phyloP scores from a whole-genome alignment of 2,113 vertebrate genomes.

The Elachura formosa region DNA sequence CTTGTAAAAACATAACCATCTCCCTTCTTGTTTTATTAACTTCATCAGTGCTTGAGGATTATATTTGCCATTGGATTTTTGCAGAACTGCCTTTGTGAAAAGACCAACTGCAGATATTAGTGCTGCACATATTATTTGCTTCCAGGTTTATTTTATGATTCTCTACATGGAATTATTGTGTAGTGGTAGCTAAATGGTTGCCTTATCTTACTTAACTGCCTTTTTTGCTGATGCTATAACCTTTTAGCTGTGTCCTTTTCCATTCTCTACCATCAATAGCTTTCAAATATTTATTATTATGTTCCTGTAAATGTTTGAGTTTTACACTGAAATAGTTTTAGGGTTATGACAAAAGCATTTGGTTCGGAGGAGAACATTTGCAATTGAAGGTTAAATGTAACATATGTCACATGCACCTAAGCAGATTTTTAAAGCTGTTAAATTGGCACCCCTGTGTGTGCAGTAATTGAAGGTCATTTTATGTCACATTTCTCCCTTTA shows the following conservation, averaged over 20 bases:
- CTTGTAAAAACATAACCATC: not conserved
- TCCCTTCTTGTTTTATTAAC: not conserved
- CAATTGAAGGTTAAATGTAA: constrained; percentile 15
- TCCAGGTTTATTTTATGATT: not conserved
- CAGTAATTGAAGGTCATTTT: constrained; percentile 31
- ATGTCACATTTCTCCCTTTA: not conserved
- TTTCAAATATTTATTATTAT: constrained; percentile 45
- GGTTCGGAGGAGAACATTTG: not conserved
- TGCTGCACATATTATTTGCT: not conserved
- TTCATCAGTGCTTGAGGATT: not conserved
- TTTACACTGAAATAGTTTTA: constrained; percentile 31
- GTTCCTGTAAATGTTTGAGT: constrained; percentile 36
- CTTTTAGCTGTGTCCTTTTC: constrained; percentile 16
- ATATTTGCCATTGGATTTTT: not conserved
- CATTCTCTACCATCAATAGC: not conserved
- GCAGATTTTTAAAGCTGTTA: constrained; percentile 39
- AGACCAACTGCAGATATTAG: not conserved
- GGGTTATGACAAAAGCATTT: constrained; percentile 6
- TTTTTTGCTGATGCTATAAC: not conserved
- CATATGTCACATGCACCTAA: not conserved
- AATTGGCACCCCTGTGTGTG: constrained; percentile 20
- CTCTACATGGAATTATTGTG: not conserved
- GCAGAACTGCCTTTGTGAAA: not conserved
- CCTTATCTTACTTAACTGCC: not conserved
- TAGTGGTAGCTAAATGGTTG: not conserved